Conservation (phyloP, 1,140 invertebrate species). For the Plectrocnemia conspersa region DNA sequence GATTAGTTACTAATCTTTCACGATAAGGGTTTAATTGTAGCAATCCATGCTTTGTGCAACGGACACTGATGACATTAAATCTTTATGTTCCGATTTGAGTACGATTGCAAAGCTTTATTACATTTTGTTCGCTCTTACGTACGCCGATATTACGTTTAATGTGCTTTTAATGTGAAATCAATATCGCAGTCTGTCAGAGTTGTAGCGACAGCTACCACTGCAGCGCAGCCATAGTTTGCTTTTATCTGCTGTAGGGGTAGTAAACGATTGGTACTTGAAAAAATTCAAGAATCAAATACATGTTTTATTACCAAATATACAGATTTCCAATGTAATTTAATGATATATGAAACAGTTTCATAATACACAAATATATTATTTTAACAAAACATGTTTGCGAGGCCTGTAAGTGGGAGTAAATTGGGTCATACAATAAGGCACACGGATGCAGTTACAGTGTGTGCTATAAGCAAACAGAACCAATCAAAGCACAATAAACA, state of each 20-base stretch:
- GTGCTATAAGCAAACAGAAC: conserved; percentile 11
- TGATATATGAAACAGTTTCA: background rate
- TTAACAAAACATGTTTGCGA: conserved; percentile 5
- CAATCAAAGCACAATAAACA: background rate
- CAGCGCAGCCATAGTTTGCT: conserved; percentile 2
- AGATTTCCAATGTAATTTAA: background rate
- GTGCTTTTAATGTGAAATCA: conserved; percentile 26
- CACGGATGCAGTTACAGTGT: conserved; percentile 10
- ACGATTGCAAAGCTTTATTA: no score
- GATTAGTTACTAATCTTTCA: no score
- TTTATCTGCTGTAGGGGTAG: background rate
- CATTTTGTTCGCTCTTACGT: conserved; percentile 8
- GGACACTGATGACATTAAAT: no score
- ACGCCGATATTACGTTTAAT: conserved; percentile 22
- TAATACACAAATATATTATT: background rate
- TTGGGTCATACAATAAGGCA: conserved; percentile 17
- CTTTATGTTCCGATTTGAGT: no score
- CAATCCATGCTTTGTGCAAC: no score
- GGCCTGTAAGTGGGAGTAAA: no score
- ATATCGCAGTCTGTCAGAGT: conserved; percentile 21
- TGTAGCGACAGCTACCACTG: conserved; percentile 12
- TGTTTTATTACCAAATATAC: background rate
- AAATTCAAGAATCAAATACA: background rate
- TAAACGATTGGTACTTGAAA: background rate
- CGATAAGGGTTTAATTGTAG: no score